Percentiles rank a stretch among this genome's conserved stretches.
Evolutionary conservation across 2,797 vertebrate genomes (phyloP).

Genomic region (Pampus argenteus): DNA sequence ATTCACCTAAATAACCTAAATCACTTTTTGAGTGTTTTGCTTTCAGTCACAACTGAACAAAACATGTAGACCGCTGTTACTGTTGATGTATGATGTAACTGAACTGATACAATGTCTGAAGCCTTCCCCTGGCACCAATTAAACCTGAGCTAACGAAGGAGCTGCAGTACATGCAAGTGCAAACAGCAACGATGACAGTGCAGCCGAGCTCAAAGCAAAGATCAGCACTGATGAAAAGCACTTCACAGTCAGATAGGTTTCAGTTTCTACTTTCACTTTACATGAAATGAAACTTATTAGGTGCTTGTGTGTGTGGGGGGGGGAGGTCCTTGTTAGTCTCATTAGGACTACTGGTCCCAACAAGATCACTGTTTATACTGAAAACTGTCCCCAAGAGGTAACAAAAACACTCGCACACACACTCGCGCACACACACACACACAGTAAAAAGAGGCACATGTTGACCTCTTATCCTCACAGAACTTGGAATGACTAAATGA

Average conservation of each 20-base stretch:
- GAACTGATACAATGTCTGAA: not conserved
- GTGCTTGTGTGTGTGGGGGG: not conserved
- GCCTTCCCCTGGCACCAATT: not conserved
- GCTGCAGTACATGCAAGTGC: not conserved
- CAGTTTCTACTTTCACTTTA: conserved; percentile 59
- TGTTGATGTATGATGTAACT: not conserved
- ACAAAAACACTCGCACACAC: no score
- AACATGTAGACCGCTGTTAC: not conserved
- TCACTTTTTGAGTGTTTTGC: not conserved
- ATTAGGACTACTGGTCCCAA: no score
- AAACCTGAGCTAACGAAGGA: not conserved
- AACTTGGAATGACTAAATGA: conserved; percentile 10
- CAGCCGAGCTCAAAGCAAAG: not conserved
- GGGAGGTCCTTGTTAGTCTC: no score
- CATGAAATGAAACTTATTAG: conserved; percentile 59
- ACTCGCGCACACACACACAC: no score
- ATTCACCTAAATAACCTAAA: not conserved
- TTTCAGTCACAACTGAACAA: not conserved
- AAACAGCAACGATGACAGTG: not conserved
- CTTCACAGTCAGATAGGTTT: conserved; percentile 42
- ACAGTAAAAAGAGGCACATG: conserved; percentile 25
- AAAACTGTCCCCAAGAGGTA: no score
- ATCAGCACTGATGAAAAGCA: not conserved
- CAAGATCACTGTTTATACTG: no score
- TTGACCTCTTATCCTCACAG: conserved; percentile 14